These are phyloP conservation scores for Zeugodacus cucurbitae DNA, from an alignment of 1,140 invertebrate species.

Conservation along the genomic window DNA sequence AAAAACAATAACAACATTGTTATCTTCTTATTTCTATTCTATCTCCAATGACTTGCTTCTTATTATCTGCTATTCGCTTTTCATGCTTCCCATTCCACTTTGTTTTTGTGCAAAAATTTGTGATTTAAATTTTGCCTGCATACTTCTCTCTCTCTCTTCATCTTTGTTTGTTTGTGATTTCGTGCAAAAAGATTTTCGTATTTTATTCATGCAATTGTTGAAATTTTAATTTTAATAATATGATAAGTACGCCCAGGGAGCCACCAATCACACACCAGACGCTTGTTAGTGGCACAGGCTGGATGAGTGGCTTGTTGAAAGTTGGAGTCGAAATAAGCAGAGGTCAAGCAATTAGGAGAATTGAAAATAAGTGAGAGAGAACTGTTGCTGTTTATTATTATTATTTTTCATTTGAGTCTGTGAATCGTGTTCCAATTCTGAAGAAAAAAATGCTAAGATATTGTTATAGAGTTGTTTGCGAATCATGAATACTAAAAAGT, in stretches of 20 bases:
- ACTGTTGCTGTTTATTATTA: not conserved
- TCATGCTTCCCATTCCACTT: not conserved
- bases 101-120: not conserved
- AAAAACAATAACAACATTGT: not conserved
- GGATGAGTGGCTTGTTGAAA: not conserved
- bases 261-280: not conserved
- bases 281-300: not conserved
- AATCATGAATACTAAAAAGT: too few species aligned
- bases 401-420: too few species aligned
- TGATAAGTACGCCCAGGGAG: not conserved
- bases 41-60: not conserved
- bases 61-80: not conserved
- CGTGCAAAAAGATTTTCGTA: not conserved
- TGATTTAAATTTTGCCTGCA: not conserved
- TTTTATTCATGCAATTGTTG: slow-evolving; percentile 14
- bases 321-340: not conserved
- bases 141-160: not conserved
- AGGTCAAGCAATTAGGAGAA: not conserved
- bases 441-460: too few species aligned
- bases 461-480: too few species aligned
- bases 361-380: not conserved
- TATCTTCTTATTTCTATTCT: not conserved
- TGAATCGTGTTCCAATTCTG: too few species aligned
- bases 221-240: slow-evolving; percentile 25
- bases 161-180: slow-evolving; percentile 4